These are phyloP conservation scores for Bryconaethiops microstoma DNA, from an alignment of 2,797 vertebrate genomes.

Conservation along the genomic window DNA sequence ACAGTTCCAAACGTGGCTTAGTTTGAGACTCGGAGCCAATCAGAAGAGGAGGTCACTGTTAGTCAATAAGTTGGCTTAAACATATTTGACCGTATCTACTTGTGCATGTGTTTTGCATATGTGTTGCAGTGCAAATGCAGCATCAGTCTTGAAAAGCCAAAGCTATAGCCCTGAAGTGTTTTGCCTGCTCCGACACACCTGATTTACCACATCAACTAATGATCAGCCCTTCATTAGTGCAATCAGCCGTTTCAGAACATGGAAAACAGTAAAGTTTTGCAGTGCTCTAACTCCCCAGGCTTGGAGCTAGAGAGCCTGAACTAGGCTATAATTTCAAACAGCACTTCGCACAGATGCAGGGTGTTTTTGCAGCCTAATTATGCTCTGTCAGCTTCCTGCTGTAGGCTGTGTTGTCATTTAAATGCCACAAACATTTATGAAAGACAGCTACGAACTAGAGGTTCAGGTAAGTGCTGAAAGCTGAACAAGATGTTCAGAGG, in stretches of 20 bases:
- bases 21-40: too few species aligned
- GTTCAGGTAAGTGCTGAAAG: neutral
- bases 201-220: constrained; percentile 5
- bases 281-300: neutral
- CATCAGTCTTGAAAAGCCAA: neutral
- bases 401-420: neutral
- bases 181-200: neutral
- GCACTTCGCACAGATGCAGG: neutral
- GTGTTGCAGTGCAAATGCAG: neutral
- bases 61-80: too few species aligned
- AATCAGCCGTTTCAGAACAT: neutral
- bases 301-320: neutral
- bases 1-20: too few species aligned
- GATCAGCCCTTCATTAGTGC: constrained; percentile 7
- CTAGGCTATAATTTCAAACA: neutral
- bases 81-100: too few species aligned
- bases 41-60: too few species aligned
- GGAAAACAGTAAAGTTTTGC: constrained; percentile 7
- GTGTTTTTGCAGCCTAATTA: neutral
- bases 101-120: neutral
- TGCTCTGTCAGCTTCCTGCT: neutral
- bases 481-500: neutral
- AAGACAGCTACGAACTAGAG: neutral
- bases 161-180: neutral
- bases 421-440: neutral